Percentiles rank a stretch among this genome's conserved stretches.
Evolutionary conservation across 2,797 vertebrate species (phyloP).

Genomic region (Scomberomorus guttatus): DNA sequence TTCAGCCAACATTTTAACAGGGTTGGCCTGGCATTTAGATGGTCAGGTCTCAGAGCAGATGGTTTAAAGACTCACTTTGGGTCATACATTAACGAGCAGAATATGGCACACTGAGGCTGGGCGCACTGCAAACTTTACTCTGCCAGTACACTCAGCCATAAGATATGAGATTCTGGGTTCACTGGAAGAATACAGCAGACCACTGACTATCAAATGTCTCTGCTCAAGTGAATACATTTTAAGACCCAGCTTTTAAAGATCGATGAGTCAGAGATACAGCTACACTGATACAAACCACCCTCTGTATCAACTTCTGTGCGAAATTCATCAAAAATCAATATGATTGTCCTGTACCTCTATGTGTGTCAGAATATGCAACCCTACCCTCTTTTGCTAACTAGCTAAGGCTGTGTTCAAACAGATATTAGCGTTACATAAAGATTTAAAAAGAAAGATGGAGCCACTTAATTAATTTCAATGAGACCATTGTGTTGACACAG

Average conservation of each 20-base stretch:
- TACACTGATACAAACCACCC: background rate
- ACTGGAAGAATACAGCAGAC: constrained; percentile 19
- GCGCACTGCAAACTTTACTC: constrained; percentile 11
- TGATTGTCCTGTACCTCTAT: background rate
- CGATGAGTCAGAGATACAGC: background rate
- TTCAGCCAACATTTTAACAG: constrained; percentile 53
- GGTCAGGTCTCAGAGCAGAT: constrained; percentile 63
- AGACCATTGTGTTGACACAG: background rate
- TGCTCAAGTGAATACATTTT: constrained; percentile 14
- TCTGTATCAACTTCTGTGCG: background rate
- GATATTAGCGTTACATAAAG: background rate
- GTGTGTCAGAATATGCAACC: background rate
- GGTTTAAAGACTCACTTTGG: constrained; percentile 59
- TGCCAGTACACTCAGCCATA: background rate
- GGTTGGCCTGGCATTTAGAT: constrained; percentile 38
- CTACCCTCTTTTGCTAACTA: background rate
- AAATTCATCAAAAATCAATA: background rate
- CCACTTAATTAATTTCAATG: background rate
- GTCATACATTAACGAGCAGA: constrained; percentile 53
- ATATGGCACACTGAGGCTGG: constrained; percentile 40
- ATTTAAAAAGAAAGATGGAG: background rate
- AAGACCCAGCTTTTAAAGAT: constrained; percentile 12
- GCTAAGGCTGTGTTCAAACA: background rate
- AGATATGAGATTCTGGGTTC: constrained; percentile 13
- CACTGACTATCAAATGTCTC: constrained; percentile 3